Base-by-base conservation (phyloP, 2,113 vertebrate genomes). In the Marcusenius ussheri region DNA sequence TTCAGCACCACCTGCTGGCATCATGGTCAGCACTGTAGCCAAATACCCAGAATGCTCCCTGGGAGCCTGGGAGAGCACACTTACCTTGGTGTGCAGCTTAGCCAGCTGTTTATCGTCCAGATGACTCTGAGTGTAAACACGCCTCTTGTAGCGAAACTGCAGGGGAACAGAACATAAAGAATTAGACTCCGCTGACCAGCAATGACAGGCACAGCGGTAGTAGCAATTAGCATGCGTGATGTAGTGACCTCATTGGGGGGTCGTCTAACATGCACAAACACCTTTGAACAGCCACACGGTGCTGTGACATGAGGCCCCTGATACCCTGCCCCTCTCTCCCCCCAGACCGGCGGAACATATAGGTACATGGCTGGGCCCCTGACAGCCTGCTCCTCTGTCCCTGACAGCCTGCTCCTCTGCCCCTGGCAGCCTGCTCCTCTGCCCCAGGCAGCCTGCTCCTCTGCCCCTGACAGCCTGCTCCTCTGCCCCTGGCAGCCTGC, bases 21-120 rank as follows among this genome's bases (percentile, higher is more conserved):
- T 39, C 70, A 74, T 35, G n/a, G 7, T 74, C 70, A 15, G 31
- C 35, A 77, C 70, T 35, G 10, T 7, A 35, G 70, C 7, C 70
- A 19, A 39, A 77, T 77, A 35, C 31, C 13, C 70, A 77, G 11
- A 39, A 39, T 39, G 13, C 1, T 19, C 74, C 70, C 3, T 47
- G 77, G 19, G 27, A 83, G 7, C 5, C 39, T 31, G 9, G 31
- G 17, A 10, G 19, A 21, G 51, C 53, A 91, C 39, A 46, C 39
- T 89, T 94, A 99, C 98, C 97, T 99, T 99, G 0, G 98, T 99
- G 90, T 99, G 98, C 83, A 99, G 96, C 95, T 99, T 99, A 90
- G 98, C 97, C 93, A 99, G 97, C 93, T 99, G 98, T 90, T 99
- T 99, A 93, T 99, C 98, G 31, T 99, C 98, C 91, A 99, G 96